Base-by-base conservation (phyloP, 1,140 invertebrate genomes). In the Pseudomyrmex sp. region DNA sequence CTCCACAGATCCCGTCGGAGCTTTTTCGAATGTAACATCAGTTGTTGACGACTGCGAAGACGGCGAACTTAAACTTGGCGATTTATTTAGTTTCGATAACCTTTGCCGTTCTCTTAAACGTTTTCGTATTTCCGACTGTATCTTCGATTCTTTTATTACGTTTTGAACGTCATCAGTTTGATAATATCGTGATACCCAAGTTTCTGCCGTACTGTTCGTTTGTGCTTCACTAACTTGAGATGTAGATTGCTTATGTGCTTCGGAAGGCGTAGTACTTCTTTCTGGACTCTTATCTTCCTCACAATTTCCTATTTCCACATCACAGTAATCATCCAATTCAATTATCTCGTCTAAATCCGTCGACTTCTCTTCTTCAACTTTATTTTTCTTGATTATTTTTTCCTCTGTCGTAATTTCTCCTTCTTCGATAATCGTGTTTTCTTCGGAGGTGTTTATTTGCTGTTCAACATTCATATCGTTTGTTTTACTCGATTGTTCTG, bases 141-240 rank as follows among this genome's bases (percentile, higher is more conserved):
- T 94, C 77, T 94, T 94, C 4, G 94, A 94, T 77, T 94, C 94
- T 87, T 94, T 94, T 72, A 94, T 94, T 26, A 94, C 94, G 74
- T 84, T 94, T 69, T 94, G 93, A 12, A 94, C 94, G 73, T 94
- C 93, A 12, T 94, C 94, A 23, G 93, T 94, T 61, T 93, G 92
- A 86, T 93, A 93, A 83, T 94, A 94, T 35, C 94, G 91, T 7
- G 92, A 91, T 12, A 93, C 93, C 94, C 94, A 94, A 18, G 94
- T 94, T 91, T 94, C 93, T 3, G 90, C 18, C 10, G 82, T 82
- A 35, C 5, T 35, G 35, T 87, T 68, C 7, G 66, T 9, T 18
- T 75, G 26, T 82, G 85, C 7, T 15, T 85, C 7, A 1, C 2
- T 59, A 86, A 26, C 18, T 50, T 68, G 13, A 9, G n/a, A 48